Evolutionary conservation across 2,888 invertebrate species (phyloP).

Genomic region (Tricholauxania praeusta): DNA sequence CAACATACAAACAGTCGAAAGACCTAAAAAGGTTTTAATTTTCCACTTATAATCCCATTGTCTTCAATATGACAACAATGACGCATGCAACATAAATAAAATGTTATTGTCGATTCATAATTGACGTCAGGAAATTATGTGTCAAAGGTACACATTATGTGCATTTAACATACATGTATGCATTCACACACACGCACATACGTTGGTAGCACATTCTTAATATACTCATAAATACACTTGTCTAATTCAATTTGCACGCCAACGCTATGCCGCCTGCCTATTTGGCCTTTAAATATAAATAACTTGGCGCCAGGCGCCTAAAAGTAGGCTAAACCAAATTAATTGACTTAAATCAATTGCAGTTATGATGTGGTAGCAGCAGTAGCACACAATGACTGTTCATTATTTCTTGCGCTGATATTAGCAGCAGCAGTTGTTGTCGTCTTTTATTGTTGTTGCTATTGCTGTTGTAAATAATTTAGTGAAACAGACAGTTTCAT

Average conservation of each 20-base stretch:
- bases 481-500: slow-evolving; percentile 8
- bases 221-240: neutral
- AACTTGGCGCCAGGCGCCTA: slow-evolving; percentile 4
- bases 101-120: slow-evolving; percentile 3
- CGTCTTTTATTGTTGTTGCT: neutral
- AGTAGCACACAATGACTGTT: neutral
- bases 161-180: slow-evolving; percentile 3
- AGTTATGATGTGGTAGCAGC: neutral
- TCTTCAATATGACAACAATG: neutral
- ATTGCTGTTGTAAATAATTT: neutral
- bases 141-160: neutral
- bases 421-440: too few species aligned
- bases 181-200: slow-evolving; percentile 2
- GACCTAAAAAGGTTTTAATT: too few species aligned
- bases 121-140: neutral
- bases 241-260: neutral
- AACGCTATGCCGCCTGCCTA: neutral
- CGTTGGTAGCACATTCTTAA: neutral
- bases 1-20: too few species aligned
- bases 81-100: neutral
- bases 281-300: too few species aligned
- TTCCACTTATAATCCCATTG: neutral
- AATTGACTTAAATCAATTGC: slow-evolving; percentile 61
- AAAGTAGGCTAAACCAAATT: slow-evolving; percentile 48
- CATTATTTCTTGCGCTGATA: neutral